A percentile compares a stretch with the other conserved stretches of the same genome.
Evolutionary conservation across 2,113 vertebrate species (phyloP).

Genomic region (Malurus alboscapulatus): DNA sequence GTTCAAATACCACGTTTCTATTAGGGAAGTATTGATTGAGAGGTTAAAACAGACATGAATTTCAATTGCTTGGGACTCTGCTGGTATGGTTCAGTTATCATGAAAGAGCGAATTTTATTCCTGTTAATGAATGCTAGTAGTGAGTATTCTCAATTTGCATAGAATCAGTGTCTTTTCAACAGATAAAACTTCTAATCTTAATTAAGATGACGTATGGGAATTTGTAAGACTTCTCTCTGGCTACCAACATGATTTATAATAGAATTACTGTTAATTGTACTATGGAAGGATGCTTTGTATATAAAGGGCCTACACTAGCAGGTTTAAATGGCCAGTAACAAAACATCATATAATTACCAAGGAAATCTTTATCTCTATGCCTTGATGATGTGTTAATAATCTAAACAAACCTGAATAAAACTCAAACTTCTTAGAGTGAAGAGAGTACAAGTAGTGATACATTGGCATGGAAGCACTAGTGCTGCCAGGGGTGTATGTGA

Average conservation of each 20-base stretch:
- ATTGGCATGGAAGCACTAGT: background rate
- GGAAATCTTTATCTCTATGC: background rate
- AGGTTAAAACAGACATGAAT: background rate
- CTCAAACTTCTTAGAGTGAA: background rate
- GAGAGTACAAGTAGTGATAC: background rate
- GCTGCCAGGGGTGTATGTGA: background rate
- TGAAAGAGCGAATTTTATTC: slow-evolving; percentile 2
- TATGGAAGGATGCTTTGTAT: background rate
- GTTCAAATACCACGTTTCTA: background rate
- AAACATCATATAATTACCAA: background rate
- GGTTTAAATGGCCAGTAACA: background rate
- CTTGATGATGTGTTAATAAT: background rate
- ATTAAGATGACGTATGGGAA: background rate
- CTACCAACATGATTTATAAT: background rate
- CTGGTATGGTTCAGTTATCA: background rate
- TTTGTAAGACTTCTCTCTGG: background rate
- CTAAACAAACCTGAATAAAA: background rate
- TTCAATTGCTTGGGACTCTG: background rate
- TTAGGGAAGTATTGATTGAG: background rate
- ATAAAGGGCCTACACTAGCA: background rate
- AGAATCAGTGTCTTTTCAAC: background rate
- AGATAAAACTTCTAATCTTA: slow-evolving; percentile 22
- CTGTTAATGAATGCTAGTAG: slow-evolving; percentile 1
- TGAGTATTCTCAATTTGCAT: background rate
- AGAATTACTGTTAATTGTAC: background rate